Evolutionary conservation across 2,797 vertebrate genomes (phyloP).

Genomic region (Pogoniulus pusillus): DNA sequence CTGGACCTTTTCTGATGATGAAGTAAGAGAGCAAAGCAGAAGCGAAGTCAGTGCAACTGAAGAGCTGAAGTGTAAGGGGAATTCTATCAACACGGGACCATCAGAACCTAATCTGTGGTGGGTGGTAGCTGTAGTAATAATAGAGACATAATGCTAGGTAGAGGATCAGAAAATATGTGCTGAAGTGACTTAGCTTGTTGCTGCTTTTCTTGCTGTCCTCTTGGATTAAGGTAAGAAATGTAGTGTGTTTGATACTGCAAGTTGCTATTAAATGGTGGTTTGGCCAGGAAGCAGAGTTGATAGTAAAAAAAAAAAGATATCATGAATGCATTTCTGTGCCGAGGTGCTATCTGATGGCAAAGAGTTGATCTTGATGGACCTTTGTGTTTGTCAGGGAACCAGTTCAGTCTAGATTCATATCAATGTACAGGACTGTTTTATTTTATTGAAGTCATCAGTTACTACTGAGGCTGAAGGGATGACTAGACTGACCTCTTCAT

Average conservation of each 20-base stretch:
- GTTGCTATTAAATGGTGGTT: not conserved
- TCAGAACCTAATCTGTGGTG: not conserved
- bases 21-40: not conserved
- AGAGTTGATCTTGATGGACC: not conserved
- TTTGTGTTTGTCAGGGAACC: not conserved
- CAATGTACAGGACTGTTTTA: not conserved
- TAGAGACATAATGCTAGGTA: not conserved
- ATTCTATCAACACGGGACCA: not conserved
- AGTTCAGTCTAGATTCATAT: not conserved
- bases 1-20: not conserved
- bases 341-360: not conserved
- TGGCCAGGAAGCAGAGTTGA: not conserved
- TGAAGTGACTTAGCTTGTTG: not conserved
- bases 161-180: not conserved
- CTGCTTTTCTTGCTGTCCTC: not conserved
- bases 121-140: not conserved
- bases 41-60: not conserved
- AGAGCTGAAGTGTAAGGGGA: not conserved
- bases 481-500: not conserved
- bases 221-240: not conserved
- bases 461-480: not conserved
- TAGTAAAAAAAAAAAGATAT: not conserved
- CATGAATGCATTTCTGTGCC: not conserved
- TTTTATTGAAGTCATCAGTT: not conserved
- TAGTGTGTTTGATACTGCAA: not conserved